Base-by-base conservation (phyloP, 2,113 vertebrate genomes). In the Cynocephalus volans region DNA sequence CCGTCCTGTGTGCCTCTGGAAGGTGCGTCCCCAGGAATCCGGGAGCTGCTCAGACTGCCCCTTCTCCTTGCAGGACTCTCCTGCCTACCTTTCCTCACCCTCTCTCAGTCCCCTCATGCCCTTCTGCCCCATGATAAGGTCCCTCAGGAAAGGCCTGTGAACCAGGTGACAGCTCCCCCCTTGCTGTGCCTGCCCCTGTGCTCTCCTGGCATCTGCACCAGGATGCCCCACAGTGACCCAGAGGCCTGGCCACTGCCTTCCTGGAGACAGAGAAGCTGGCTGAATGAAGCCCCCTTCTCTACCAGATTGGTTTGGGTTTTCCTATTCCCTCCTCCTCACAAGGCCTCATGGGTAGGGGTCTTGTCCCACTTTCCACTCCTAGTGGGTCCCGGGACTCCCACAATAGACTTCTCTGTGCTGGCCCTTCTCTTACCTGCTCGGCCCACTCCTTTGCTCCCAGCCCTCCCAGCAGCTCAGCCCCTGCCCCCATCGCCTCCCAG, bases 331-430 rank as follows among this genome's bases (percentile, higher is more conserved):
- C 41, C 41, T 4, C 41, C 41, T 41, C 41, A 41, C 4, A 41
- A 41, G 41, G 41, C n/a, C 67, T 70, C 8, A 8, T 70, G n/a
- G 33, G n/a, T 8, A 19, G 21, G 21, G 18, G 58, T 23, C 58
- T 21, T 21, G 41, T 36, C 33, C 54, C 23, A 23, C 33, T 58
- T 56, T n/a, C 52, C 13, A 3, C 23, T 70, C 67, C 33, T 6
- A 0, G 2, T 58, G 19, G 24, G 6, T 7, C 24, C 54, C n/a
- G 7, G 11, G 11, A n/a, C 19, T 21, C 12, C 33, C n/a, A n/a
- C 36, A 54, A 58, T 11, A n/a, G n/a, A 36, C 14, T 26, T 48
- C 45, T 26, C 45, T 26, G 41, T 24, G 13, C 77, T 36, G 19
- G 33, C 21, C 6, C 77, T 41, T 60, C 19, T n/a, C 77, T 36